Conservation (phyloP, 2,888 invertebrate species). For the Bellardia bayeri region DNA sequence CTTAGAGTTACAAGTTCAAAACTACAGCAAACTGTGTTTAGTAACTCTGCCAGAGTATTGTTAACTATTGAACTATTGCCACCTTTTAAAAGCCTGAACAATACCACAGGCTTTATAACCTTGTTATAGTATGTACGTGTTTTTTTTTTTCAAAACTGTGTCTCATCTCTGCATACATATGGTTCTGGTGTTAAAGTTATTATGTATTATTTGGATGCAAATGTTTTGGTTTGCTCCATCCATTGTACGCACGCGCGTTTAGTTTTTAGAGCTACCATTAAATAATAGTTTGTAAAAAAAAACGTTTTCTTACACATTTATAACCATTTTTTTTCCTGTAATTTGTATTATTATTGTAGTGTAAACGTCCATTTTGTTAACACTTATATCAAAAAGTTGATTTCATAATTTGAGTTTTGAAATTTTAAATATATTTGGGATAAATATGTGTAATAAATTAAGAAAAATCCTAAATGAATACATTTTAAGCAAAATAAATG, state of each 20-base stretch:
- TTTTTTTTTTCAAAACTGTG: neutral
- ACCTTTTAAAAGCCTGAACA: constrained; percentile 28
- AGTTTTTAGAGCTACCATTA: constrained; percentile 66
- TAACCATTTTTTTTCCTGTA: constrained; percentile 20
- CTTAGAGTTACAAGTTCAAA: constrained; percentile 14
- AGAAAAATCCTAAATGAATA: no score
- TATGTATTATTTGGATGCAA: constrained; percentile 22
- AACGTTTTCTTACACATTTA: constrained; percentile 65
- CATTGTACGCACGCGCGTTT: constrained; percentile 72
- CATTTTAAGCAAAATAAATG: no score
- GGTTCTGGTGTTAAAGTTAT: constrained; percentile 43
- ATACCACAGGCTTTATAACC: constrained; percentile 13
- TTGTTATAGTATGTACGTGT: constrained; percentile 11
- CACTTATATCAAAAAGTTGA: constrained; percentile 11
- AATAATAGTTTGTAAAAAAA: constrained; percentile 66
- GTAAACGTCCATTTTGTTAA: constrained; percentile 37
- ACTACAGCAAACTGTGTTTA: neutral
- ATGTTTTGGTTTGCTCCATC: constrained; percentile 44
- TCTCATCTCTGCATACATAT: neutral
- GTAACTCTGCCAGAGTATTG: neutral
- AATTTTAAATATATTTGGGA: constrained; percentile 2
- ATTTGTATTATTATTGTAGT: constrained; percentile 25
- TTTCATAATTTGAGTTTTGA: constrained; percentile 18
- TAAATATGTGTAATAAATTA: neutral
- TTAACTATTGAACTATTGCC: constrained; percentile 64